phyloP scores from a whole-genome alignment of 2,113 vertebrate species.

The Trichomycterus rosablanca region DNA sequence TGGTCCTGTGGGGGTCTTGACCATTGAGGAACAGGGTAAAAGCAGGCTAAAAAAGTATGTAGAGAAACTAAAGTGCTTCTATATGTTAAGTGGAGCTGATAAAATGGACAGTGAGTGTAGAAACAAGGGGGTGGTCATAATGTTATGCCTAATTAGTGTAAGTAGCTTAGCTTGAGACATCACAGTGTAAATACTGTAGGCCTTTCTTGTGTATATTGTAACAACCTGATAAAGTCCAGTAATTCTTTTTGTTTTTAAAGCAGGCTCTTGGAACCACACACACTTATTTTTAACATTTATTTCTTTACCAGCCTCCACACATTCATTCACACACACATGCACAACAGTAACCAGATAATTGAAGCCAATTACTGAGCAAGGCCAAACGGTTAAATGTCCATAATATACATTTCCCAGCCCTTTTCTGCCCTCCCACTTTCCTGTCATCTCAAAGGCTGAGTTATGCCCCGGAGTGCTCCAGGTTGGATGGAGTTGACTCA shows the following conservation, averaged over 20 bases:
- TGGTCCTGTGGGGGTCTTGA: too few species aligned
- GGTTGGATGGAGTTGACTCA: constrained; percentile 91
- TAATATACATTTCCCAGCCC: constrained; percentile 74
- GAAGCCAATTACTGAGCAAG: constrained; percentile 95
- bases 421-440: constrained; percentile 57
- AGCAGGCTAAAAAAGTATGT: too few species aligned
- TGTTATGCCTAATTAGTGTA: too few species aligned
- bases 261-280: constrained; percentile 1
- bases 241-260: too few species aligned
- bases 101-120: too few species aligned
- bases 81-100: too few species aligned
- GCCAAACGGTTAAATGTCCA: constrained; percentile 75
- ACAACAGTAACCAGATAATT: constrained; percentile 72
- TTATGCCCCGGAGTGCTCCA: constrained; percentile 66
- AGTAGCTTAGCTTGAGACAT: too few species aligned
- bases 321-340: constrained; percentile 23
- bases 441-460: constrained; percentile 72
- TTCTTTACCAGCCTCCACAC: constrained; percentile 57
- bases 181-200: too few species aligned
- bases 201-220: not conserved
- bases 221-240: too few species aligned
- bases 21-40: too few species aligned
- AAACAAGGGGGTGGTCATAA: too few species aligned
- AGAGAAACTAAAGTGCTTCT: too few species aligned
- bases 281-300: constrained; percentile 62